phyloP scores from a whole-genome alignment of 2,797 vertebrate species.

The Parambassis ranga region DNA sequence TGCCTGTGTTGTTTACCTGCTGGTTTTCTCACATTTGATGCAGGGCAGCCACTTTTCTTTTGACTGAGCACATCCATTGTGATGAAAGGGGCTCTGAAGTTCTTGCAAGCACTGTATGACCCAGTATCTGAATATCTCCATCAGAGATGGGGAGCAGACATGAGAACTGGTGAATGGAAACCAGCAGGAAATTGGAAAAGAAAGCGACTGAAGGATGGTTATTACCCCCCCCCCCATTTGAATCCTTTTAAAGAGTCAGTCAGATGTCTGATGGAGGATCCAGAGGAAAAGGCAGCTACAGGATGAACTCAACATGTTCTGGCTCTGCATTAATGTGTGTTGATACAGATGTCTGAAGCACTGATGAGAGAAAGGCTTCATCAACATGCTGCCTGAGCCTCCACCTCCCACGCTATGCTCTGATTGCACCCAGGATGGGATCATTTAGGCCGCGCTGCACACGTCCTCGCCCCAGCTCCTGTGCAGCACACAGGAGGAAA shows the following conservation, averaged over 20 bases:
- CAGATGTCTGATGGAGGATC: slow-evolving; percentile 13
- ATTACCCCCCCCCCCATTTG: slow-evolving; percentile 27
- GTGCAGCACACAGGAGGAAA: not conserved
- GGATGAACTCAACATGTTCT: slow-evolving; percentile 6
- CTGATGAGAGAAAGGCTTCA: slow-evolving; percentile 13
- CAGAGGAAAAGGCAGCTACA: not conserved
- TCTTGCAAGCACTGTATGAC: slow-evolving; percentile 23
- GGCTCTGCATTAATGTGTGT: not conserved
- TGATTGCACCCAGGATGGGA: slow-evolving; percentile 35
- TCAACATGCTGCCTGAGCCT: slow-evolving; percentile 14
- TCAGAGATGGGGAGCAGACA: not conserved
- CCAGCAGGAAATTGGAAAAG: slow-evolving; percentile 7
- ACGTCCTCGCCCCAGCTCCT: not conserved
- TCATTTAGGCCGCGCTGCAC: slow-evolving; percentile 9
- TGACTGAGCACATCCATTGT: slow-evolving; percentile 8
- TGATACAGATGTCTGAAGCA: not conserved
- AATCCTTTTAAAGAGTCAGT: slow-evolving; percentile 33
- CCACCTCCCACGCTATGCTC: slow-evolving; percentile 2
- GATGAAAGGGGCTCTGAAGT: slow-evolving; percentile 36
- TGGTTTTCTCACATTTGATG: slow-evolving; percentile 19
- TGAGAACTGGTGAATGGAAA: slow-evolving; percentile 25
- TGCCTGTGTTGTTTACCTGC: slow-evolving; percentile 20
- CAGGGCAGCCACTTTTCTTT: slow-evolving; percentile 9
- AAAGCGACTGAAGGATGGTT: slow-evolving; percentile 20
- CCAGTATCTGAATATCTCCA: slow-evolving; percentile 39